Base-by-base conservation (phyloP, 2,113 vertebrate species). In the Uria aalge region DNA sequence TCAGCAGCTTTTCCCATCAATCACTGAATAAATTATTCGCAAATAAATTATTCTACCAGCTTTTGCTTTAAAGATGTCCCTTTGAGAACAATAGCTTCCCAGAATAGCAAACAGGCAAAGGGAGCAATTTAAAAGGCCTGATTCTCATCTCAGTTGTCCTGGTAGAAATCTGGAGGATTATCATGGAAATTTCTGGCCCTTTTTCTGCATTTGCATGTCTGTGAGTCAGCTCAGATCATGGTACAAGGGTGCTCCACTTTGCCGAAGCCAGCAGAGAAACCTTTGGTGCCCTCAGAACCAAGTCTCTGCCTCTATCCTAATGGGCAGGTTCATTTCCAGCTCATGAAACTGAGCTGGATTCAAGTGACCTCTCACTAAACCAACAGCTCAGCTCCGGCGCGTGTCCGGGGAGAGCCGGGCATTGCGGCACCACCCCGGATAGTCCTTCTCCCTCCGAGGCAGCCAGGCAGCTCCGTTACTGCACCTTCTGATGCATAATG, bases 21-120 rank as follows among this genome's bases (percentile, higher is more conserved):
- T 97, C 96, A 96, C 97, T 82, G 96, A 92, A 97, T 97, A 95
- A 96, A 97, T 97, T 96, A 97, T 94, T 97, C 64, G 73, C 80
- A 95, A 95, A 97, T 95, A 96, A 96, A 97, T 97, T 95, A 96
- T 97, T 93, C 94, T 74, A 73, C 85, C 95, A 90, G 94, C 87
- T 97, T 92, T 91, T 91, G 84, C 95, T 97, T 96, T 96, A 97
- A 96, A 96, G 94, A 87, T 95, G 95, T 79, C 95, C 95, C 95
- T 97, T 95, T 60, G 97, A 97, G 95, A 97, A 97, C 94, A 97
- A 97, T 85, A 76, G 89, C 96, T 95, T 95, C 95, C 95, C 87
- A 57, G 91, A 97, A 96, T 93, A 97, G 97, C 85, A 96, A 95
- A 90, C 91, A 96, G 94, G 96, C 87, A 67, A 75, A 88, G 91